These are phyloP conservation scores for Perca flavescens DNA, from an alignment of 2,113 vertebrate genomes.

Conservation along the genomic window DNA sequence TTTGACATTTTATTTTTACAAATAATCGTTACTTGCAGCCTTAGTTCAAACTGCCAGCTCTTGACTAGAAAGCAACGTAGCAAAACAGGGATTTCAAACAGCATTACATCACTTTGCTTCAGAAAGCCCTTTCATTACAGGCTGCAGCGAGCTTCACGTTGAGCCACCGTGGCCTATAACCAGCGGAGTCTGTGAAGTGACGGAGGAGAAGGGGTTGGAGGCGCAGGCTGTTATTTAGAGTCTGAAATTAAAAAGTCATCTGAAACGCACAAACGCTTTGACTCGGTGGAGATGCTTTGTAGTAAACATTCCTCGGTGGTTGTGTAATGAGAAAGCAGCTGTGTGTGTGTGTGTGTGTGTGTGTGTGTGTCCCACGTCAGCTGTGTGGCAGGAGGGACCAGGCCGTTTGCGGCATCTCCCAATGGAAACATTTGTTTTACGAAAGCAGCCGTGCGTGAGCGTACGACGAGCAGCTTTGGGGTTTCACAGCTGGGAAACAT, in stretches of 20 bases:
- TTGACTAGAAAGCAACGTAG: no score
- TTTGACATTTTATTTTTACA: no score
- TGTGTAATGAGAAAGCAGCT: constrained; percentile 76
- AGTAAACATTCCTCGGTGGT: constrained; percentile 75
- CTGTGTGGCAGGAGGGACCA: not conserved
- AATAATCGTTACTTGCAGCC: no score
- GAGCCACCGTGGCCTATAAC: not conserved
- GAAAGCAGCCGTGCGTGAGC: constrained; percentile 15
- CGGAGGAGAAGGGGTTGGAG: constrained; percentile 53
- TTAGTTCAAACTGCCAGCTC: no score
- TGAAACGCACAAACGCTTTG: constrained; percentile 33
- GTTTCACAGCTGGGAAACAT: constrained; percentile 21
- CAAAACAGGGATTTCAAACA: no score
- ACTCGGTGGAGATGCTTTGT: constrained; percentile 39
- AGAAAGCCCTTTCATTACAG: constrained; percentile 31
- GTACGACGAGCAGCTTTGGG: not conserved
- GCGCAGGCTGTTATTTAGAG: constrained; percentile 51
- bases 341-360: constrained; percentile 1
- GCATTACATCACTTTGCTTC: not conserved
- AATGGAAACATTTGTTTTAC: constrained; percentile 49
- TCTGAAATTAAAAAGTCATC: constrained; percentile 56
- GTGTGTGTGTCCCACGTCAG: no score
- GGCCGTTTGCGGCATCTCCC: constrained; percentile 20
- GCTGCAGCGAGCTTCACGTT: not conserved
- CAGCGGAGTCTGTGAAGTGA: constrained; percentile 36